Base-by-base conservation (phyloP, 2,113 vertebrate genomes). In the Natator depressus region DNA sequence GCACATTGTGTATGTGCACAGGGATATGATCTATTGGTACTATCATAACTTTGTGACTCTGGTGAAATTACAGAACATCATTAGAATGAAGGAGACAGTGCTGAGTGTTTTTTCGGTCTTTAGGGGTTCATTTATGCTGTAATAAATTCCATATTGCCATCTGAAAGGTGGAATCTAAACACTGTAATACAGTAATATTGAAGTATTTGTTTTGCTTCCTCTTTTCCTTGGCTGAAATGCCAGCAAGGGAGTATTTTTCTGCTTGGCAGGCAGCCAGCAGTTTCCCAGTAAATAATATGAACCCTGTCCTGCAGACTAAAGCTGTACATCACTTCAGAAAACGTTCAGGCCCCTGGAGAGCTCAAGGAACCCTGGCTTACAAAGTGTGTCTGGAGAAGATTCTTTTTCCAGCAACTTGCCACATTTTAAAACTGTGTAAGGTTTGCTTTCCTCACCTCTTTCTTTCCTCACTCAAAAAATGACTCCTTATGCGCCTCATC, bases 231-330 rank as follows among this genome's bases (percentile, higher is more conserved):
- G 53, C 72, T 91, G 87, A 95, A 96, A 96, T 84, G 91, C n/a
- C 89, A 93, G 89, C 87, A 88, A 93, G 93, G 85, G 80, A 96
- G 27, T 47, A 38, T 82, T 94, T 94, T 93, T 89, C 86, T 93
- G 72, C 57, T 90, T 93, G 84, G 96, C 91, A 93, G 92, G 5
- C 84, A 90, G 95, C 72, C 94, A 95, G 62, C 14, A 13, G 14
- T 95, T 95, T 96, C 62, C 72, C 84, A 81, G 53, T 92, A 95
- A 96, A 96, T 93, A 97, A 89, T 20, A 88, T 81, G 92, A 94
- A 79, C 89, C 35, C 93, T 91, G 17, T 91, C 72, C 88, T 93
- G 54, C 84, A 87, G 54, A 42, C 27, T 84, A 95, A 91, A 93
- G 92, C 57, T 85, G 80, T 89, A 76, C n/a, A 94, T 95, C 93